Conservation (phyloP, 2,888 invertebrate species). For the Synanthedon andrenaeformis region DNA sequence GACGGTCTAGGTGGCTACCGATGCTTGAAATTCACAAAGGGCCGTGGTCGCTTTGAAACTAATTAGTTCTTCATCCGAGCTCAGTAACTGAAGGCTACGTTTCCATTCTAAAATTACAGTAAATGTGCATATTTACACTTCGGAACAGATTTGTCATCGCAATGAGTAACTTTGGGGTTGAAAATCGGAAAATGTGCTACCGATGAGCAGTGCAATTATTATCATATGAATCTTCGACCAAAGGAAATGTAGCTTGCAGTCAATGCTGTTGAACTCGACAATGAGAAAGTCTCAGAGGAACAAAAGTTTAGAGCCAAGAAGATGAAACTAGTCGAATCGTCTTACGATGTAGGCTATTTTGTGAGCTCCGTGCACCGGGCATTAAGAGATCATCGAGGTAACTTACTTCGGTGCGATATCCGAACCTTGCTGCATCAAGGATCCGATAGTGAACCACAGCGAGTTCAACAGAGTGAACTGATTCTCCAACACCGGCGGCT, state of each 20-base stretch:
- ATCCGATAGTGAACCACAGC: conserved; percentile 95
- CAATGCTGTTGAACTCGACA: not conserved
- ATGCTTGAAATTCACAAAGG: conserved; percentile 64
- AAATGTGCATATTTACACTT: conserved; percentile 1
- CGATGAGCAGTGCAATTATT: not conserved
- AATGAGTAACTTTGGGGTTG: not conserved
- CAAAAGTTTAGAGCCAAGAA: not conserved
- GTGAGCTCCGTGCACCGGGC: not conserved
- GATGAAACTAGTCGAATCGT: not conserved
- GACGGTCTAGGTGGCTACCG: conserved; percentile 46
- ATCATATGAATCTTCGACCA: not conserved
- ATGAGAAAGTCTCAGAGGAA: not conserved
- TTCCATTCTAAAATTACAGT: conserved; percentile 25
- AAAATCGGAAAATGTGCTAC: too few species aligned
- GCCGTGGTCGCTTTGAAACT: conserved; percentile 63
- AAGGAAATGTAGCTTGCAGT: not conserved
- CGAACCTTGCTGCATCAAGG: conserved; percentile 93
- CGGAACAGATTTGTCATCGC: not conserved
- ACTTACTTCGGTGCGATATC: conserved; percentile 93
- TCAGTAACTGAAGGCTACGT: conserved; percentile 52
- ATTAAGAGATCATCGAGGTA: conserved; percentile 12
- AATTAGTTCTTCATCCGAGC: conserved; percentile 54
- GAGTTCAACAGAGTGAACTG: conserved; percentile 92
- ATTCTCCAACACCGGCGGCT: conserved; percentile 89
- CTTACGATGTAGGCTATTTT: not conserved